Evolutionary conservation across 1,140 invertebrate genomes (phyloP), one percentile per base, ranked within the genome.

Genomic region (Papilio polytes): DNA sequence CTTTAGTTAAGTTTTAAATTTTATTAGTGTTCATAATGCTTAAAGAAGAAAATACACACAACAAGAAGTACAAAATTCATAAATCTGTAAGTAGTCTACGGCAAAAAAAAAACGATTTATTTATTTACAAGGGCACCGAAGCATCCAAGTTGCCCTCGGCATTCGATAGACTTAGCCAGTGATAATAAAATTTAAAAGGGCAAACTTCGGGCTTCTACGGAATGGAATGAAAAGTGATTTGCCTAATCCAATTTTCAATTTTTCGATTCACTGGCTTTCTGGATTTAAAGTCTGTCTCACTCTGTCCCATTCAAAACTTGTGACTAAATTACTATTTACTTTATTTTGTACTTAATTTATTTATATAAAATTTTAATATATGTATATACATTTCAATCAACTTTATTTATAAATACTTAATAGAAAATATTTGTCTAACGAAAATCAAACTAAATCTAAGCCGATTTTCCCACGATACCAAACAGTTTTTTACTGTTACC

Each of bases 191-290:
- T 94, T 93, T 94, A 90, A 94, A 93, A 93, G 91, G 91, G 91
- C 92, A 92, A 94, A 94, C 91, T 94, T 93, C 90, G 90, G 90
- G 83, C 88, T 87, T 86, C 84, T 83, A 87, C 88, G 87, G 90
- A 90, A 90, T 87, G 89, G 90, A 92, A 94, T 93, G 91, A 94
- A 94, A 94, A 94, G 92, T 94, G 92, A 94, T 94, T 94, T 94
- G 91, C 92, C 91, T 94, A 93, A 94, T 94, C 93, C 91, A 94
- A 91, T 94, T 92, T 91, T 90, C 91, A 94, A 93, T 94, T 94
- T 93, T 93, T 91, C 90, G 79, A 89, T 84, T 86, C 92, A 93
- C 91, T 92, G 91, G 83, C 79, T 84, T 83, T 82, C 74, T 76
- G 85, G 88, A 88, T 88, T 88, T 89, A 86, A 87, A 90, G 80